phyloP scores from a whole-genome alignment of 2,113 vertebrate genomes.

The Aramus guarauna region DNA sequence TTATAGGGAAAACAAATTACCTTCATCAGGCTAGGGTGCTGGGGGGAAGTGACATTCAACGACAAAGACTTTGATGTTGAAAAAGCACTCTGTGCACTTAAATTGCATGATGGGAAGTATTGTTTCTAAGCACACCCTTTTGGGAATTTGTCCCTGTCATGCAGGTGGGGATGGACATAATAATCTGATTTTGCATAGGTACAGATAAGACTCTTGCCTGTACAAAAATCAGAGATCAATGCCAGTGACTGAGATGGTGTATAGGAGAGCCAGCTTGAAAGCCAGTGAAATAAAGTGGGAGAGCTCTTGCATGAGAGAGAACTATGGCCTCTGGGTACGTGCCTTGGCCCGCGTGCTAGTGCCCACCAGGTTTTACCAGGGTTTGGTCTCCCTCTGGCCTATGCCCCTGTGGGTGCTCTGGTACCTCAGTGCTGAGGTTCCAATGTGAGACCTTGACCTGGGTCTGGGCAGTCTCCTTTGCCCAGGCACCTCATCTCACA shows the following conservation, averaged over 20 bases:
- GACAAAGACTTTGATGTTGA: not conserved
- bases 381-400: not conserved
- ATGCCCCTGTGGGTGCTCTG: not conserved
- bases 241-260: not conserved
- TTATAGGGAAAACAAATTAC: not conserved
- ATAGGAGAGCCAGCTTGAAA: not conserved
- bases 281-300: not conserved
- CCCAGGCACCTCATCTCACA: not conserved
- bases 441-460: not conserved
- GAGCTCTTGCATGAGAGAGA: fast-evolving
- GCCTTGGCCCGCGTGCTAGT: not conserved
- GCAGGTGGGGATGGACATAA: not conserved
- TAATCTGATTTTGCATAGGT: not conserved
- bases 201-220: not conserved
- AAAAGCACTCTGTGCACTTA: not conserved
- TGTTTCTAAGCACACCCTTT: not conserved
- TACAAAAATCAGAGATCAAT: not conserved
- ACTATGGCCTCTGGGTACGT: not conserved
- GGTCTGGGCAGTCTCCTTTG: not conserved
- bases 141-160: not conserved
- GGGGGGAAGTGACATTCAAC: not conserved
- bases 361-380: not conserved
- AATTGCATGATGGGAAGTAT: not conserved
- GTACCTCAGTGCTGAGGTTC: not conserved
- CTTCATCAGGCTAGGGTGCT: not conserved